Evolutionary conservation across 1,140 invertebrate species (phyloP).

Genomic region (Marisa cornuarietis): DNA sequence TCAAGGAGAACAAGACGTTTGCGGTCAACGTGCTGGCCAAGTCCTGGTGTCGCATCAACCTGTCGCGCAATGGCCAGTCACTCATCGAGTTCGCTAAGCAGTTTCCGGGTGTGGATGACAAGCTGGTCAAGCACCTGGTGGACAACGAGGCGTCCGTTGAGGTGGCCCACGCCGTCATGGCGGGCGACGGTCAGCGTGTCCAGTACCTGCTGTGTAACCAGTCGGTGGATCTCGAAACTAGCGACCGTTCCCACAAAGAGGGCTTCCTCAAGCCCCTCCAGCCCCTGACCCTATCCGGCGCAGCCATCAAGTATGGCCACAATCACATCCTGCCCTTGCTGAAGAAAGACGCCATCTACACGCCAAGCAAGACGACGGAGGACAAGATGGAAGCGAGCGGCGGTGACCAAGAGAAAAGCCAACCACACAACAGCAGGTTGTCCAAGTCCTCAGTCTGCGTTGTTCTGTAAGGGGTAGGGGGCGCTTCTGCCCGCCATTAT

Average conservation of each 20-base stretch:
- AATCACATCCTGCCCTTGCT: constrained; percentile 42
- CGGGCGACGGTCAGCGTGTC: constrained; percentile 54
- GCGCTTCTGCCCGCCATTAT: too few species aligned
- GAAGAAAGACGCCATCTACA: neutral
- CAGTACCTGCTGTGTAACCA: constrained; percentile 44
- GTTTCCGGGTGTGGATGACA: constrained; percentile 31
- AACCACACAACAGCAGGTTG: neutral
- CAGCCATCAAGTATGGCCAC: constrained; percentile 54
- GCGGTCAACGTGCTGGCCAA: constrained; percentile 53
- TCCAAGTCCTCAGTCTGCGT: constrained; percentile 1
- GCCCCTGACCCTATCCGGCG: constrained; percentile 50
- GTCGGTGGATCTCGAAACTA: constrained; percentile 43
- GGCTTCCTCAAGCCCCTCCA: constrained; percentile 46
- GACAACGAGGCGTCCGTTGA: constrained; percentile 57
- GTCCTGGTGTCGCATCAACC: constrained; percentile 59
- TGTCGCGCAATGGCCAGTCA: constrained; percentile 44
- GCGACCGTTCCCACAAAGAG: constrained; percentile 51
- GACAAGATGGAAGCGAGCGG: neutral
- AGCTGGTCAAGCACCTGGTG: constrained; percentile 48
- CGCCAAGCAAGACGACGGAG: neutral
- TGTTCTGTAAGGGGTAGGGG: neutral
- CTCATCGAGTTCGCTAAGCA: constrained; percentile 54
- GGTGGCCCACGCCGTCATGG: constrained; percentile 56
- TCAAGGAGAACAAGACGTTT: constrained; percentile 49
- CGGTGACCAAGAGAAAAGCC: neutral